Evolutionary conservation across 2,797 vertebrate genomes (phyloP).

Genomic region (Cyclura pinguis): DNA sequence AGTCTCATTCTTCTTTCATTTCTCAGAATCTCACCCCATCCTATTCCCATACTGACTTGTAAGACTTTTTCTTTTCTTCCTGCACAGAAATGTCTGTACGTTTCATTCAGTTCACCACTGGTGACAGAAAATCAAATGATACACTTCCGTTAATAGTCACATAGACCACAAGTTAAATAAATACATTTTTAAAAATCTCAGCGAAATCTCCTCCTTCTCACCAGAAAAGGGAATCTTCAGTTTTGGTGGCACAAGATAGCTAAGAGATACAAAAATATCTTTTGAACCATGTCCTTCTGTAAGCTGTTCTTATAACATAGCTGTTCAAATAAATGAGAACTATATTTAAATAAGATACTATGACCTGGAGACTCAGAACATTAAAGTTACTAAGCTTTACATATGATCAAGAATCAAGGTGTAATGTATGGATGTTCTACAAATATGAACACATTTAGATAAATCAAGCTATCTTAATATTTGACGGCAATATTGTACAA

Average conservation of each 20-base stretch:
- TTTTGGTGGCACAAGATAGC: constrained; percentile 4
- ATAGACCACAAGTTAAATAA: neutral
- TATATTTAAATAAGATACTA: neutral
- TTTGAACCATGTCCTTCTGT: neutral
- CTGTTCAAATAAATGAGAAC: neutral
- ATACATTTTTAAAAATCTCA: neutral
- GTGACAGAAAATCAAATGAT: neutral
- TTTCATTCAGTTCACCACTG: neutral
- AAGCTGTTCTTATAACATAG: neutral
- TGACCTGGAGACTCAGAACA: neutral
- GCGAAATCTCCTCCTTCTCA: too few relatives aligned
- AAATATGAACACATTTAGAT: neutral
- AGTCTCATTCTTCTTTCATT: neutral
- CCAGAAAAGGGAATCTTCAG: neutral
- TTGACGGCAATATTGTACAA: neutral
- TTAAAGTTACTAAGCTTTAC: neutral
- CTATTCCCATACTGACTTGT: neutral
- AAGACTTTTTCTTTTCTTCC: neutral
- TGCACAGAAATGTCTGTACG: neutral
- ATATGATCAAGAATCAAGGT: neutral
- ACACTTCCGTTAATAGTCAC: neutral
- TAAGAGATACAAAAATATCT: constrained; percentile 16
- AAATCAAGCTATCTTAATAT: neutral
- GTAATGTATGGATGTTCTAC: neutral
- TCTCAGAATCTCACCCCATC: neutral